phyloP scores from a whole-genome alignment of 1,140 invertebrate genomes.

The Penaeus japonicus region DNA sequence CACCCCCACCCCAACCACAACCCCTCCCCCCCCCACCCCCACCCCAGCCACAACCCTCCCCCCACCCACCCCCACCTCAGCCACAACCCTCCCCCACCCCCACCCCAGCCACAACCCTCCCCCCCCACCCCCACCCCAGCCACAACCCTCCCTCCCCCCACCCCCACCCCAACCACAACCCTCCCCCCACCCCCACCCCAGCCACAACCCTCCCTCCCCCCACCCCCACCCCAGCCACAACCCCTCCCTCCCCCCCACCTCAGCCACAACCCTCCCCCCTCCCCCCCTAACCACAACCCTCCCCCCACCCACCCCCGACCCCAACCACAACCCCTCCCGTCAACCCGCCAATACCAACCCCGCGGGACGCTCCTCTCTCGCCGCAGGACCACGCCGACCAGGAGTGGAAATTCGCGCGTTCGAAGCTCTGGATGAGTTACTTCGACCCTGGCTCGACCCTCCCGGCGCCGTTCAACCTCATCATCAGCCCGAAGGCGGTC shows the following conservation, averaged over 20 bases:
- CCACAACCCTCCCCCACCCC: background rate
- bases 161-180: background rate
- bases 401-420: conserved; percentile 72
- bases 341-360: background rate
- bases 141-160: background rate
- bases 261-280: background rate
- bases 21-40: background rate
- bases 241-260: background rate
- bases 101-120: background rate
- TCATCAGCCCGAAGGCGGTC: conserved; percentile 70
- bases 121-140: background rate
- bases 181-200: too few relatives aligned
- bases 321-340: background rate
- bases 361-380: background rate
- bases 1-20: background rate
- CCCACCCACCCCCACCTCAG: background rate
- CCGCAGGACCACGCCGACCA: conserved; percentile 70
- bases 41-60: too few relatives aligned
- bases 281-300: background rate
- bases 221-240: background rate
- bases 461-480: conserved; percentile 70
- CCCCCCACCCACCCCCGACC: background rate
- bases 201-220: background rate
- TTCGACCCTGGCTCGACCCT: conserved; percentile 70
- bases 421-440: conserved; percentile 71